Base-by-base conservation (phyloP, 2,888 invertebrate genomes). In the Ecdyonurus torrentis region DNA sequence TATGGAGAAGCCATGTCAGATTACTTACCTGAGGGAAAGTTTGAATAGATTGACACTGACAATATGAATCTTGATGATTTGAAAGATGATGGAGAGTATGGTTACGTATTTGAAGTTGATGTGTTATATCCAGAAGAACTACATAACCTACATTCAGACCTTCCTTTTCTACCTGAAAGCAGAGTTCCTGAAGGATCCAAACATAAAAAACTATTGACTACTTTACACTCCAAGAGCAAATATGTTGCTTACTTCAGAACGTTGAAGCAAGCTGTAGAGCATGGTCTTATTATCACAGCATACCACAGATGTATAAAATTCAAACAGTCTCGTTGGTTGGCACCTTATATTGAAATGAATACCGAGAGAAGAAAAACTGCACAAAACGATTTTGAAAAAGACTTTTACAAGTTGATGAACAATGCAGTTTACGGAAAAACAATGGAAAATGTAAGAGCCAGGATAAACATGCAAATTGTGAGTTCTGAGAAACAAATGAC, bases 371-470 rank as follows among this genome's bases (percentile, higher is more conserved):
- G 61, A 19, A 53, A 61, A 25, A 52, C 66, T 18, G 71, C 72
- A 2, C 69, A 64, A 60, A 71, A 69, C 62, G 68, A 70, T 19
- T 74, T 73, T 66, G 71, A 70, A 62, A 74, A 71, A 66, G 70
- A 71, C 64, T 70, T 73, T 63, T 73, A 67, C 64, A 75, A 75
- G 68, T 63, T 73, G 22, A 69, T 73, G 70, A 73, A 73, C 63
- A 73, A 75, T 65, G 64, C 68, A 7, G 69, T 72, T 20, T 74
- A 70, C 66, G 72, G 73, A 2, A 76, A 75, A 69, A 72, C 72
- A 1, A 74, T 75, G 71, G 74, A 75, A 67, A 75, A 76, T 69
- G 71, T 73, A 18, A 66, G 71, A 50, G 74, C 74, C 55, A 67
- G 70, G 60, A 67, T 70, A n/a, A 70, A 73, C 66, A 68, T 79